Evolutionary conservation across 1,140 invertebrate genomes (phyloP).

Genomic region (Zelostemma sp.): DNA sequence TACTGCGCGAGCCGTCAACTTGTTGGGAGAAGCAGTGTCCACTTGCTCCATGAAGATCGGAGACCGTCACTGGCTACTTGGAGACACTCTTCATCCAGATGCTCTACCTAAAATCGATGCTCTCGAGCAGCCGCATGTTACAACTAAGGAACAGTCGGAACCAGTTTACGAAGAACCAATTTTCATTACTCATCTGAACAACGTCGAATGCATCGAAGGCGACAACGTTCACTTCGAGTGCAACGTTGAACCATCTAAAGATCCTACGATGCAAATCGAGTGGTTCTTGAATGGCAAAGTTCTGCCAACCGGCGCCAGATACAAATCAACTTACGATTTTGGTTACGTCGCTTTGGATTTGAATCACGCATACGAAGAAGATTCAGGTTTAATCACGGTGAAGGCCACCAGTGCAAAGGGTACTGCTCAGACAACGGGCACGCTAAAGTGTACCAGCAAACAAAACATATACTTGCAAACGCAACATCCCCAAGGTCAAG

Average conservation of each 20-base stretch:
- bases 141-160: constrained; percentile 77
- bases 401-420: constrained; percentile 93
- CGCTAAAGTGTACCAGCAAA: constrained; percentile 84
- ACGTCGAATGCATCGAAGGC: constrained; percentile 89
- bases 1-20: constrained; percentile 92
- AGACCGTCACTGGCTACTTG: constrained; percentile 87
- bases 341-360: constrained; percentile 89
- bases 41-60: constrained; percentile 92
- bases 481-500: constrained; percentile 90
- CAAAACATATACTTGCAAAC: constrained; percentile 86
- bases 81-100: constrained; percentile 91
- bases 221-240: constrained; percentile 96
- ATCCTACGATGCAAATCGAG: constrained; percentile 94
- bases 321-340: constrained; percentile 90
- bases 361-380: constrained; percentile 84
- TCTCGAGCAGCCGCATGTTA: constrained; percentile 83
- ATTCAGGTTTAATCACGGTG: constrained; percentile 92
- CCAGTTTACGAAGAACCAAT: constrained; percentile 86
- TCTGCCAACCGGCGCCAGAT: constrained; percentile 82
- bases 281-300: constrained; percentile 91
- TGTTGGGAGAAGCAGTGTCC: constrained; percentile 91
- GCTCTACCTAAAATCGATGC: constrained; percentile 88
- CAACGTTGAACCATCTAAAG: constrained; percentile 92
- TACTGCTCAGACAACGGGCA: constrained; percentile 88
- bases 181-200: constrained; percentile 92